Evolutionary conservation across 2,888 invertebrate species (phyloP).

Genomic region (Clistopyga incitator): DNA sequence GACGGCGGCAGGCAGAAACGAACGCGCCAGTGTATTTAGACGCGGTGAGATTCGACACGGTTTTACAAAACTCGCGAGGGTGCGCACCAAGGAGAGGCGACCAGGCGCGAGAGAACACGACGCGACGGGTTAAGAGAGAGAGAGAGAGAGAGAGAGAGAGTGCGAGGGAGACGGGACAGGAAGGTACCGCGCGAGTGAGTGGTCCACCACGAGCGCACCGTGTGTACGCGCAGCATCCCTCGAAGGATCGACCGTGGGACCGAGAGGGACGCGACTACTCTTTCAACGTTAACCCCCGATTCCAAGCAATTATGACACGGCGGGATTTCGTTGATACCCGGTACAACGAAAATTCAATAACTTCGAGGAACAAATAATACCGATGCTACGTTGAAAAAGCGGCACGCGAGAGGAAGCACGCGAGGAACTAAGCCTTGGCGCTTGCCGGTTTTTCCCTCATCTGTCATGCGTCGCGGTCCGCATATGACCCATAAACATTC

Average conservation of each 20-base stretch:
- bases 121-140: conserved; percentile 24
- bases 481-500: conserved; percentile 55
- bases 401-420: neutral
- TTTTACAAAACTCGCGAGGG: conserved; percentile 2
- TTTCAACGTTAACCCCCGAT: neutral
- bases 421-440: neutral
- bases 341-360: neutral
- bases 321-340: neutral
- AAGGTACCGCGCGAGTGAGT: conserved; percentile 37
- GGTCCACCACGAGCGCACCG: conserved; percentile 25
- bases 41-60: conserved; percentile 18
- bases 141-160: conserved; percentile 58
- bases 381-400: neutral
- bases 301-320: neutral
- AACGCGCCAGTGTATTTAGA: conserved; percentile 15
- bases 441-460: conserved; percentile 27
- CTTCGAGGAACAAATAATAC: neutral
- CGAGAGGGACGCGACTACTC: conserved; percentile 57
- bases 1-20: neutral
- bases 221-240: conserved; percentile 70
- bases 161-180: conserved; percentile 56
- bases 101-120: neutral
- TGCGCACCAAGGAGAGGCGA: no score
- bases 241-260: conserved; percentile 56
- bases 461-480: conserved; percentile 26